These are phyloP conservation scores for Brachionus asplanchnoidis DNA, from an alignment of 1,140 invertebrate species.

Conservation along the genomic window DNA sequence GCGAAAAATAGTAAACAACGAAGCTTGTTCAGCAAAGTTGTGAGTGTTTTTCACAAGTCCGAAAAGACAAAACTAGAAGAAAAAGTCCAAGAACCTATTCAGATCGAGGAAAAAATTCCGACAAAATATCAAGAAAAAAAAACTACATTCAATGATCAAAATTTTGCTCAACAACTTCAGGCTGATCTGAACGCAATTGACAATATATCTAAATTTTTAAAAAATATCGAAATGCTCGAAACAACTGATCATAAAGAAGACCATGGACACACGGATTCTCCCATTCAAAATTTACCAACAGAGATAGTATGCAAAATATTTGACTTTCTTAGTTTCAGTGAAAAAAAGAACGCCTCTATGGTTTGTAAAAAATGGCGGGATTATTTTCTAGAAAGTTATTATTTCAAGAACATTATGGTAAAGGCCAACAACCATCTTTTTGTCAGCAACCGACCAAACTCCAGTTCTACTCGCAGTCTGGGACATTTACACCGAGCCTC, in stretches of 20 bases:
- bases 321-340: conserved; percentile 7
- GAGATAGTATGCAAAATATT: conserved; percentile 37
- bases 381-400: conserved; percentile 27
- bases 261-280: neutral
- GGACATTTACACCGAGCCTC: neutral
- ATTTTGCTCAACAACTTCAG: neutral
- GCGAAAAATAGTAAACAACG: neutral
- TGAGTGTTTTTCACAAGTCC: neutral
- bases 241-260: neutral
- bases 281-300: neutral
- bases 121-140: neutral
- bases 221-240: neutral
- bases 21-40: neutral
- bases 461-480: neutral
- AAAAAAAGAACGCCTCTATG: conserved; percentile 3
- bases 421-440: conserved; percentile 33
- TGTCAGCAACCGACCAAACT: conserved; percentile 13
- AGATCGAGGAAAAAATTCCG: neutral
- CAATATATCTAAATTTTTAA: conserved; percentile 19
- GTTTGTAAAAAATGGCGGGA: conserved; percentile 34
- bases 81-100: neutral
- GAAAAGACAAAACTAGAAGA: neutral
- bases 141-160: neutral
- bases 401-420: conserved; percentile 19
- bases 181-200: neutral